Evolutionary conservation across 2,113 vertebrate genomes (phyloP), one percentile per base, ranked within the genome.

Genomic region (Plectropomus leopardus): DNA sequence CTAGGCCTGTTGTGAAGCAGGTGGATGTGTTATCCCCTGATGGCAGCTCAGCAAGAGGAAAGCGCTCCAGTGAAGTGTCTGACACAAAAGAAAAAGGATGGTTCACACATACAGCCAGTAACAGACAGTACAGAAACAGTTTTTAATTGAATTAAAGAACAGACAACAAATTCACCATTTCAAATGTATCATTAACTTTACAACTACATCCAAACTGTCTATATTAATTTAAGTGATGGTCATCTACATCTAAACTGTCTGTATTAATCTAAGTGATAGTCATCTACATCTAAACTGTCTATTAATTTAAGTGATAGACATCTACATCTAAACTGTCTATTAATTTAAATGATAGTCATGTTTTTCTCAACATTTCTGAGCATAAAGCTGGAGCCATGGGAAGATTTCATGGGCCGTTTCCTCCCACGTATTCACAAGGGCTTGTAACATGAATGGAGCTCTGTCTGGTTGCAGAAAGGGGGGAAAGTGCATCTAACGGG

Each of bases 1-100:
- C 96, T 74, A 98, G 93, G 1, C 93, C 86, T 34, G 95, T 94
- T 0, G 97, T 95, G 91, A 96, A 96, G 47, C 96, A 97, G 86
- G 96, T 95, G 0, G 91, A 82, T 48, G 76, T 80, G 84, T 71
- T 83, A 80, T 83, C 89, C 24, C 84, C 93, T 80, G 90, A 71
- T 48, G 92, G 57, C 44, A 95, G 80, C 84, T 95, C 93, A 45
- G 91, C 94, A 7, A 96, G 93, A 72, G 96, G 94, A 88, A 90
- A 95, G 83, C 96, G 96, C 89, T 97, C 97, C 30, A 96, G 92
- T 13, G 93, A 92, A 71, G 95, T 92, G 32, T 96, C 97, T 74
- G 95, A 75, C 40, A 78, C 36, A 59, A 42, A 44, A 55, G 28
- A 11, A 4, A 30, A 24, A 78, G n/a, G 61, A 50, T 45, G 55